Evolutionary conservation across 2,888 invertebrate species (phyloP).

Genomic region (Drosophila atripex): DNA sequence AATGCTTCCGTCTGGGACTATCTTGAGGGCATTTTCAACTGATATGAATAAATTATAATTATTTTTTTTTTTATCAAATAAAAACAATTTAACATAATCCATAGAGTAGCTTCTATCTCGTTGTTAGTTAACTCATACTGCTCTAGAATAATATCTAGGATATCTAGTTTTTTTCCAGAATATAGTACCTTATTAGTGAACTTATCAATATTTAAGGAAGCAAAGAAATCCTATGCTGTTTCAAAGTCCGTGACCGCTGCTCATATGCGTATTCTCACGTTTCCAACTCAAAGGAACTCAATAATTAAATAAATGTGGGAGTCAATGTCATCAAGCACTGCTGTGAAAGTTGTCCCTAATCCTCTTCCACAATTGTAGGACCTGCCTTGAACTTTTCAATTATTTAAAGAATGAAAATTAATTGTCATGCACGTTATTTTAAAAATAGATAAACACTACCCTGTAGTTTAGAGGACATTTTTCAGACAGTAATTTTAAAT

Average conservation of each 20-base stretch:
- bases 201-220: background rate
- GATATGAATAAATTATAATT: conserved; percentile 1
- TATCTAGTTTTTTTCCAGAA: no score
- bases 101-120: no score
- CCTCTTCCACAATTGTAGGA: background rate
- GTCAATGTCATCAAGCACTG: background rate
- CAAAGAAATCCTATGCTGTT: background rate
- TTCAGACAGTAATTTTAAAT: no score
- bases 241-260: background rate
- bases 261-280: background rate
- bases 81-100: background rate
- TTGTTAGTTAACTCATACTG: background rate
- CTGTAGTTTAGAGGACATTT: background rate
- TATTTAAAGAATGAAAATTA: background rate
- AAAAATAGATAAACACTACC: background rate
- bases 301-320: conserved; percentile 2
- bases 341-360: conserved; percentile 2
- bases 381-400: background rate
- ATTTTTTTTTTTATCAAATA: background rate
- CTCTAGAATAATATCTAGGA: no score
- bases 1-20: background rate
- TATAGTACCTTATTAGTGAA: no score
- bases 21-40: background rate
- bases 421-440: background rate
- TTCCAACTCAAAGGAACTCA: background rate